Base-by-base conservation (phyloP, 1,140 invertebrate genomes). In the Polyergus mexicanus region DNA sequence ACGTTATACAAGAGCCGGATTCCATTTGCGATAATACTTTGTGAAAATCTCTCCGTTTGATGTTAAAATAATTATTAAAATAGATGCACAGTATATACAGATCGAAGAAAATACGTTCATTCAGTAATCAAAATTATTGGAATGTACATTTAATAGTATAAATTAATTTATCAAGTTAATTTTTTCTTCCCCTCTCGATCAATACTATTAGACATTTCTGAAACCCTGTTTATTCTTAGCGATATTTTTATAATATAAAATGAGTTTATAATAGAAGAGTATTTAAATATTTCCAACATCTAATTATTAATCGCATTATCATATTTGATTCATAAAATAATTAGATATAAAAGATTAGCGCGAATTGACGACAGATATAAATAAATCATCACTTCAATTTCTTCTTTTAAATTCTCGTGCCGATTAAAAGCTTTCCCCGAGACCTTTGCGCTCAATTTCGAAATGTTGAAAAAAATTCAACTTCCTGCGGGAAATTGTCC, bases 401-500 rank as follows among this genome's bases (percentile, higher is more conserved):
- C 10, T 32, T 22, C 66, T 10, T 58, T 58, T 4, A 25, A 56
- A 54, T 32, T 44, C 32, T 25, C 13, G 3, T 13, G 4, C 5
- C 28, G n/a, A 78, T 68, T 32, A 44, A 72, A 41, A 10, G 0
- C 8, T 13, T n/a, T 44, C 16, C 54, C 3, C n/a, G 25, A 8
- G 3, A 62, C 19, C 10, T 38, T 62, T 60, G 25, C 22, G 22
- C 28, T 72, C 32, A 41, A 83, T 86, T 72, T 19, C 35, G n/a
- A 56, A 47, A 28, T 66, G 38, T 83, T 32, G 68, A 83, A 74
- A 83, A 63, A 72, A 47, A 72, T 3, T 19, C 5, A 32, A 44
- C 68, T 74, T 74, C 25, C 68, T 71, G 51, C 58, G 51, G 51
- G 47, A 60, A 83, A 74, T 83, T 83, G 65, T 83, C 77, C 60